Base-by-base conservation (phyloP, 2,888 invertebrate species). In the Icerya purchasi region DNA sequence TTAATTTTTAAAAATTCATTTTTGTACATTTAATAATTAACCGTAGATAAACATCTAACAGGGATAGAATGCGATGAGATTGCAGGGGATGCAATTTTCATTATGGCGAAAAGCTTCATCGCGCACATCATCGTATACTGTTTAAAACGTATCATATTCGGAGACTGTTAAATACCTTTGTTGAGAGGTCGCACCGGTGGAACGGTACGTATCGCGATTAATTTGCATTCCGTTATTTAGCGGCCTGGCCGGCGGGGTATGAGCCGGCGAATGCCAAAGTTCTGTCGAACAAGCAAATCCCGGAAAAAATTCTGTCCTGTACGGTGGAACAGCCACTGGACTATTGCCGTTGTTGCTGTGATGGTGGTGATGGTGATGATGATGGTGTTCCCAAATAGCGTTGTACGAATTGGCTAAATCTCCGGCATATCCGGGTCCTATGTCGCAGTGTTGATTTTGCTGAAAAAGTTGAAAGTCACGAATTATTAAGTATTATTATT, bases 261-360 rank as follows among this genome's bases (percentile, higher is more conserved):
- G 68, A 1, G 69, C 65, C 2, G 68, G 65, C 0, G 64, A 62
- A 14, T 62, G 57, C 63, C 65, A 64, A 18, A 64, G 62, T 50
- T 64, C 64, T 10, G 63, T 24, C 10, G 63, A 61, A 54, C 64
- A 65, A 8, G 63, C 83, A 69, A 83, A 84, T 21, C 78, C 78
- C 10, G 81, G 79, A 68, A 84, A 77, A 66, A 84, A 78, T 67
- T 84, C 83, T 2, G 83, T 83, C 67, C 83, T 84, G 25, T 76
- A 76, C n/a, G n/a, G n/a, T n/a, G n/a, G n/a, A n/a, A n/a, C n/a
- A 8, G 75, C 73, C 57, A 77, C 71, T 1, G 78, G 65, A 21
- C 73, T 67, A 59, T n/a, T n/a, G n/a, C 71, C 70, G 65, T 74
- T 74, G 2, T 74, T 73, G 62, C 75, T 60, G 53, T 60, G 59